These are phyloP conservation scores for Okapia johnstoni DNA, from an alignment of 2,113 vertebrate species.

Conservation along the genomic window DNA sequence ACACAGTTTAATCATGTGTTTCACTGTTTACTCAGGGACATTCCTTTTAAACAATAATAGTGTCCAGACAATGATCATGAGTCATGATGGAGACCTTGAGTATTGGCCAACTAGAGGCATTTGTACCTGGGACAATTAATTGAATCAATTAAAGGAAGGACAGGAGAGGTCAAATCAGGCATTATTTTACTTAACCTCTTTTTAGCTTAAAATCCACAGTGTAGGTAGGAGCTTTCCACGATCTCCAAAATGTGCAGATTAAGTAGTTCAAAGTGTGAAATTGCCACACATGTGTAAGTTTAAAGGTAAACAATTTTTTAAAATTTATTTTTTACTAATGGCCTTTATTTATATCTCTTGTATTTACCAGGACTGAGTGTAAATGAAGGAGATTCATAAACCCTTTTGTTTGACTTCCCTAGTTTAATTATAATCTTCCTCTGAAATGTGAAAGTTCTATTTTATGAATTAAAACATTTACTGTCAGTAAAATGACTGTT, in stretches of 20 bases:
- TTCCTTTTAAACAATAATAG: slow-evolving; percentile 16
- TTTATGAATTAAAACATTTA: neutral
- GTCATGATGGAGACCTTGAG: neutral
- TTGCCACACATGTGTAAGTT: neutral
- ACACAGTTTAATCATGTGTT: neutral
- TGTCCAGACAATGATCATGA: neutral
- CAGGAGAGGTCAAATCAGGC: neutral
- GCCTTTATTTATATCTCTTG: neutral
- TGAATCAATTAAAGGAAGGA: slow-evolving; percentile 36
- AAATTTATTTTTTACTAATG: neutral
- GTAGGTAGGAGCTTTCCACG: neutral
- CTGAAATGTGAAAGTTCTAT: neutral
- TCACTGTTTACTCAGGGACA: neutral
- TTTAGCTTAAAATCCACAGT: neutral
- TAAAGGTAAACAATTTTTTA: neutral
- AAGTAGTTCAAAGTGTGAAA: neutral
- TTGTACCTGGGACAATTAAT: neutral
- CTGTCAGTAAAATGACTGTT: neutral
- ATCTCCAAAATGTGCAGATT: neutral
- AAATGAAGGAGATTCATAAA: neutral
- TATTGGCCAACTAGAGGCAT: neutral
- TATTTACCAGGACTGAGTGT: neutral
- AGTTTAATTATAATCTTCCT: neutral
- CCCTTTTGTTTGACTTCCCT: neutral
- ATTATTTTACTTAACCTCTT: neutral